Evolutionary conservation across 2,888 invertebrate species (phyloP), one percentile per base, ranked within the genome.

Genomic region (Ectropis crepuscularia): DNA sequence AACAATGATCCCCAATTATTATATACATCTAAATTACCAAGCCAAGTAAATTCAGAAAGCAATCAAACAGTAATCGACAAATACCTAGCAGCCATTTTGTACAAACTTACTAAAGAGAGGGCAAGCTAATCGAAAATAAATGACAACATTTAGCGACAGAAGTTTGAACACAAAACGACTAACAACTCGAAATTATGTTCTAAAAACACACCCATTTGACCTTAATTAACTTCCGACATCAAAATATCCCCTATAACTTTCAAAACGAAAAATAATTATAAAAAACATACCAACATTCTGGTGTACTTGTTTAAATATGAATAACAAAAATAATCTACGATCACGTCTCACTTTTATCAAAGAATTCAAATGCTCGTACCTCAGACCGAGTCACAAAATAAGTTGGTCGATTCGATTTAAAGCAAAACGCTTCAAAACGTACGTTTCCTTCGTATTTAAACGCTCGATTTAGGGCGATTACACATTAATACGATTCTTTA

Each of bases 401-500:
- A n/a, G 6, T 10, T 38, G 11, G 38, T 39, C 11, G 12, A 90
- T 88, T 89, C 90, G 88, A 90, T 90, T 90, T 87, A 68, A 71
- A 74, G 77, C 76, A 78, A 86, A 83, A 81, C 77, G 69, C 41
- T 49, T 53, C 42, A 57, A 59, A 63, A 36, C 63, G 59, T 69
- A 74, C 79, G 81, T 91, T 89, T 90, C 90, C 90, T 89, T 81
- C 80, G 77, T 69, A n/a, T 71, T 65, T 83, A 88, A 89, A 80
- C 81, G 85, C 75, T 79, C 84, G 83, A 80, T 89, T 90, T 88
- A 79, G 83, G 84, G 85, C 85, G 82, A 65, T 65, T 61, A 65
- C 55, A 60, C 57, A 60, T 60, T 55, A 60, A 83, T 89, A 87
- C 86, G 79, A 77, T 66, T 46, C 60, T 57, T 61, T 65, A 74